Percentiles rank a stretch among this genome's conserved stretches.
Evolutionary conservation across 2,113 vertebrate genomes (phyloP).

Genomic region (Crotalus viridis): DNA sequence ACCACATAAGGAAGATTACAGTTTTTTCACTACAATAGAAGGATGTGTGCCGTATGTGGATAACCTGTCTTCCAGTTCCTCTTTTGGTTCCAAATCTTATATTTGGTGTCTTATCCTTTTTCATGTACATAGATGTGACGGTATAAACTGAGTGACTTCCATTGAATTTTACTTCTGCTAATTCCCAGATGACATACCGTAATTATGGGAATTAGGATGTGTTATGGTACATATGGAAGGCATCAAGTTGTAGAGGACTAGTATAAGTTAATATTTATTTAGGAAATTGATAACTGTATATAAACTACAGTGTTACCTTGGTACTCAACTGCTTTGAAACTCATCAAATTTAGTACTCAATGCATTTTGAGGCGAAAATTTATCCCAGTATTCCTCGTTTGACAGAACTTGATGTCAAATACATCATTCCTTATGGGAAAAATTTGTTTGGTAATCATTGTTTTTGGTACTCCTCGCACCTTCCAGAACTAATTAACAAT

Average conservation of each 20-base stretch:
- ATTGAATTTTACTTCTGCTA: not conserved
- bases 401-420: not conserved
- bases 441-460: not conserved
- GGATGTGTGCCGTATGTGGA: not conserved
- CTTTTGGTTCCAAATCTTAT: not conserved
- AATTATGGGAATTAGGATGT: not conserved
- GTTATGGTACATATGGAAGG: not conserved
- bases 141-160: not conserved
- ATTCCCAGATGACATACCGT: not conserved
- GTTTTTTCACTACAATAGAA: not conserved
- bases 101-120: not conserved
- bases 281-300: not conserved
- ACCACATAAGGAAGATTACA: not conserved
- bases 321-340: not conserved
- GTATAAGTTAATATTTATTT: not conserved
- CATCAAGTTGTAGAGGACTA: not conserved
- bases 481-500: not conserved
- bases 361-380: not conserved
- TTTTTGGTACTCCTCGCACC: not conserved
- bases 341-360: not conserved
- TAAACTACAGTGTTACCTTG: not conserved
- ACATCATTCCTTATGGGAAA: not conserved
- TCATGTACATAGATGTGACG: not conserved
- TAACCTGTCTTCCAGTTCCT: not conserved
- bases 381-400: not conserved